Evolutionary conservation across 2,113 vertebrate genomes (phyloP), one percentile per base, ranked within the genome.

Genomic region (Microcebus murinus): DNA sequence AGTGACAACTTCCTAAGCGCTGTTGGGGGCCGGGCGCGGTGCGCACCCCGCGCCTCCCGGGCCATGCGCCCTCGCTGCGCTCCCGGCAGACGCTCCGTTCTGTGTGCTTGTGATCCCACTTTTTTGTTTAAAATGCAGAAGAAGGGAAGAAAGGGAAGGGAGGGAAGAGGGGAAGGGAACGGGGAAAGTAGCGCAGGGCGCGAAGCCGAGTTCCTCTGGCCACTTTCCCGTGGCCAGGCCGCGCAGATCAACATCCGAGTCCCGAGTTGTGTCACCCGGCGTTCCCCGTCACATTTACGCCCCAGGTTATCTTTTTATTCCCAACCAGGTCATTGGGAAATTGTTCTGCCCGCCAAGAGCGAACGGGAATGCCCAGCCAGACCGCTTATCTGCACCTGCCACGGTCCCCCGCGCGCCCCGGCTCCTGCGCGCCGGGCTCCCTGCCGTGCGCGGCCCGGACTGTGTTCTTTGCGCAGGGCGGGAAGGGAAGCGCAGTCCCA

Each of bases 1-100:
- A 98, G 96, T 96, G 98, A 98, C 98, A 98, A 98, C 98, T 98
- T 98, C 98, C 98, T 98, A 92, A 93, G 97, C 98, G 96, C 98
- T 67, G 98, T 92, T 98, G 97, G 96, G 92, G 95, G 96, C 79
- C 93, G 3, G 74, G 73, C 52, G 55, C 83, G 23, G 92, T 0
- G 87, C 82, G 10, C 48, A 76, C 74, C 71, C 55, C 48, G 50
- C 59, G 21, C 79, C 10, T 15, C 84, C n/a, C 31, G 2, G 10
- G 14, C 55, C 13, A 15, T 1, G 1, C 6, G 20, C 61, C 18
- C 10, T 8, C 0, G 61, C 31, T 6, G 29, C 3, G 27, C 92
- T 20, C 23, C 71, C 14, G 0, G 57, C 63, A 50, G 17, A 70
- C 29, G 45, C 23, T 76, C n/a, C 57, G 6, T 25, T 57, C 52